Percentiles rank a stretch among this genome's conserved stretches.
Evolutionary conservation across 2,113 vertebrate species (phyloP).

Genomic region (Myotis lucifugus): DNA sequence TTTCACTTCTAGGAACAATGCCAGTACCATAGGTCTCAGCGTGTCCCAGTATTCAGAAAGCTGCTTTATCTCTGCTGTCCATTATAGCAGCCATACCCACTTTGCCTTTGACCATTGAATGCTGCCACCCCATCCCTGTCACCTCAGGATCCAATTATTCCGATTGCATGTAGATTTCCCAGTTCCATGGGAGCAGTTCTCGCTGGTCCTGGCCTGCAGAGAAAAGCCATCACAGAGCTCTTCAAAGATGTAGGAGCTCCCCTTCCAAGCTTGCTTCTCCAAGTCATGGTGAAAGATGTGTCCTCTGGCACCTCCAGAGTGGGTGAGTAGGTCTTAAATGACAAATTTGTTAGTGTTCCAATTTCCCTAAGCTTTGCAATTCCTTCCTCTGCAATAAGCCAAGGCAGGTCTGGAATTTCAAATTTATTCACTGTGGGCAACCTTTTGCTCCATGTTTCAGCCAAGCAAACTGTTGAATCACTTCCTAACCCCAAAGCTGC

Average conservation of each 20-base stretch:
- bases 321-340: neutral
- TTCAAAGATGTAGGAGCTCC: no score
- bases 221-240: neutral
- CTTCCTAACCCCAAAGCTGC: neutral
- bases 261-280: neutral
- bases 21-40: neutral
- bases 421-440: neutral
- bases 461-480: rapidly evolving
- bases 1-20: neutral
- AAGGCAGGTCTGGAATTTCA: neutral
- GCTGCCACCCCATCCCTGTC: neutral
- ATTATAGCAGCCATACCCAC: neutral
- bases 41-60: neutral
- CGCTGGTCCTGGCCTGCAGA: neutral
- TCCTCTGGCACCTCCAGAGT: neutral
- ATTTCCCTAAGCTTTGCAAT: neutral
- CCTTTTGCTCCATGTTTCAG: neutral
- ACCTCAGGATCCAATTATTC: neutral
- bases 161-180: rapidly evolving
- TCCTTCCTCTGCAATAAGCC: neutral
- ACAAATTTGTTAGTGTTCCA: neutral
- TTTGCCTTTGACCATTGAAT: neutral
- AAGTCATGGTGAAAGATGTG: neutral
- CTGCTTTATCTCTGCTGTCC: neutral
- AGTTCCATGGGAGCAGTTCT: neutral